These are phyloP conservation scores for Megalurothrips usitatus DNA, from an alignment of 2,888 invertebrate species.

Conservation along the genomic window DNA sequence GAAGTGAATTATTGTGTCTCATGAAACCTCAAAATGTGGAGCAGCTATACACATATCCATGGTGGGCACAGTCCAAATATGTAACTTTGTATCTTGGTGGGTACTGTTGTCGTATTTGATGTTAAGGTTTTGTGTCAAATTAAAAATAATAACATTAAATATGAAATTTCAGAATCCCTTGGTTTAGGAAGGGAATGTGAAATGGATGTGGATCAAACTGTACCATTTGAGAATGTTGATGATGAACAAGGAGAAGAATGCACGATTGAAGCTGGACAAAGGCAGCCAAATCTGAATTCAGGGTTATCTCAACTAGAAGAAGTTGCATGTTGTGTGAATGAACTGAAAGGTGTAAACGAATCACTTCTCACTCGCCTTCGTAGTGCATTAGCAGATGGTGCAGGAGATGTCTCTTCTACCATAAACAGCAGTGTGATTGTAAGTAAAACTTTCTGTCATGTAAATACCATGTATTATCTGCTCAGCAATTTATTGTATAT, in stretches of 20 bases:
- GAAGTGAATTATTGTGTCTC: not conserved
- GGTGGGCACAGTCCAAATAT: not conserved
- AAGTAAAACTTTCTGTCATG: not conserved
- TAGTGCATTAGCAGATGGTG: not conserved
- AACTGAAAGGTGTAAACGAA: not conserved
- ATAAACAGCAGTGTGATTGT: not conserved
- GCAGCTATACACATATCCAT: not conserved
- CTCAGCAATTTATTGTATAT: not conserved
- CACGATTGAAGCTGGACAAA: not conserved
- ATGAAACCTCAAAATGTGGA: conserved; percentile 8
- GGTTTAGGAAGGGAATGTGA: conserved; percentile 5
- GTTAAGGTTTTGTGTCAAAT: not conserved
- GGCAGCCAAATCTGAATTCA: not conserved
- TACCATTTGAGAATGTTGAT: not conserved
- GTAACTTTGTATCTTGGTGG: not conserved
- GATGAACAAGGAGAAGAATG: not conserved
- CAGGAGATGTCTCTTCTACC: not conserved
- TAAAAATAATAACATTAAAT: no score
- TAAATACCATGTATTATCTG: no score
- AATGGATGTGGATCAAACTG: conserved; percentile 11
- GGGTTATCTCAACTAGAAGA: not conserved
- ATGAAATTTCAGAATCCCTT: not conserved
- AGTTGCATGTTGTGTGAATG: not conserved
- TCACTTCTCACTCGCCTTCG: not conserved
- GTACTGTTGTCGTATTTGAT: not conserved